A percentile compares a stretch with the other conserved stretches of the same genome.
These are phyloP conservation scores for Chaetodon trifasciatus DNA, from an alignment of 2,797 vertebrate species.

Conservation along the genomic window DNA sequence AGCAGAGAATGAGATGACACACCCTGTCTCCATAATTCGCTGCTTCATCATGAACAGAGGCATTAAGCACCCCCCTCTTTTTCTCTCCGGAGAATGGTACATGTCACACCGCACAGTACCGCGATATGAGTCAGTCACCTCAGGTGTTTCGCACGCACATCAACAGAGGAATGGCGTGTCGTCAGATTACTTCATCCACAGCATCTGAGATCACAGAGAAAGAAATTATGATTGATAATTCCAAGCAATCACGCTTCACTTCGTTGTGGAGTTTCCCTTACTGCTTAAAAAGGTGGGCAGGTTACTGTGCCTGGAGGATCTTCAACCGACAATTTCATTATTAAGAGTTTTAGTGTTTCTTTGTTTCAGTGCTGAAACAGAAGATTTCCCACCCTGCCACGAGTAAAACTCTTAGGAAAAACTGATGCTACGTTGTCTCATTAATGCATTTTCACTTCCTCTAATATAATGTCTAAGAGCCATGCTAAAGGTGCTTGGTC, in stretches of 20 bases:
- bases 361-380: constrained; percentile 30
- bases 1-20: constrained; percentile 85
- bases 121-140: constrained; percentile 78
- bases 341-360: constrained; percentile 34
- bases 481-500: not conserved
- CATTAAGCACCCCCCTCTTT: constrained; percentile 66
- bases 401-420: constrained; percentile 26
- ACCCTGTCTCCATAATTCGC: constrained; percentile 84
- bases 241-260: constrained; percentile 49
- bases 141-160: constrained; percentile 80
- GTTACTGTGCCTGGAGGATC: constrained; percentile 9
- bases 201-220: constrained; percentile 59
- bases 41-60: constrained; percentile 83
- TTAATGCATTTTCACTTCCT: constrained; percentile 13
- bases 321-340: constrained; percentile 43
- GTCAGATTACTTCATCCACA: constrained; percentile 73
- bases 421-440: not conserved
- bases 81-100: constrained; percentile 73
- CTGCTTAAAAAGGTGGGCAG: not conserved
- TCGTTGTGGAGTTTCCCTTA: constrained; percentile 21
- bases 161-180: constrained; percentile 55
- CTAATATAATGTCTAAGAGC: not conserved
- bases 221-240: constrained; percentile 58
- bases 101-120: constrained; percentile 74
- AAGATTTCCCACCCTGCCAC: constrained; percentile 18